Percentiles rank a stretch among this genome's conserved stretches.
Evolutionary conservation across 1,140 invertebrate genomes (phyloP).

Genomic region (Eumeta japonica): DNA sequence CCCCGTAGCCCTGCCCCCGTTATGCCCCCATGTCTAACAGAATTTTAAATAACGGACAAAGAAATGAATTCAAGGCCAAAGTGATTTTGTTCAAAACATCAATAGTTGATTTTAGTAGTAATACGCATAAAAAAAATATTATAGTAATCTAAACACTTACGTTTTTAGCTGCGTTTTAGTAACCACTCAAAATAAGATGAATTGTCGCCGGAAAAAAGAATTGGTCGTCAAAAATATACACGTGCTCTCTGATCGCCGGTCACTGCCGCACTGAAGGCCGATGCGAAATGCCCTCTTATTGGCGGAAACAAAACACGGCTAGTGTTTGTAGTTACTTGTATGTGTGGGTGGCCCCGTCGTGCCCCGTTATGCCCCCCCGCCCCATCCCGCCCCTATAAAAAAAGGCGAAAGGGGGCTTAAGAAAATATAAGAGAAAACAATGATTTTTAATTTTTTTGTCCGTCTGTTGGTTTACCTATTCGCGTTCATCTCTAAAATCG

Average conservation of each 20-base stretch:
- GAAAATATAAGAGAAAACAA: no score
- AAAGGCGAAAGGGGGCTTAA: no score
- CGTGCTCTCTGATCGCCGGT: no score
- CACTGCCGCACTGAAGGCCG: neutral
- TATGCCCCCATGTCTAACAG: neutral
- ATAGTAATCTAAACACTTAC: constrained; percentile 2
- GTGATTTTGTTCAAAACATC: constrained; percentile 2
- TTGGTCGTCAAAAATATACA: neutral
- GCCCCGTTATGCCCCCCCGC: constrained; percentile 2
- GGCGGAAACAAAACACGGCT: no score
- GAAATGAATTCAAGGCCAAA: neutral
- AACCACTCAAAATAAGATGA: constrained; percentile 4
- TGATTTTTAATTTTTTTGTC: no score
- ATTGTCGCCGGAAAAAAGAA: no score
- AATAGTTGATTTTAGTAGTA: neutral
- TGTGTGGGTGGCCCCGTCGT: constrained; percentile 3
- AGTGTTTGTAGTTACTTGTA: neutral
- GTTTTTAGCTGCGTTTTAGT: neutral
- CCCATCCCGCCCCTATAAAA: no score
- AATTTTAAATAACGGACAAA: neutral
- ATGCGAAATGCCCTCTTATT: neutral
- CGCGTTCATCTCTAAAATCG: no score
- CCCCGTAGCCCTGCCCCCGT: constrained; percentile 2
- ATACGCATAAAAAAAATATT: neutral
- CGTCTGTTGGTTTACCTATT: no score